Evolutionary conservation across 2,113 vertebrate genomes (phyloP).

Genomic region (Numida meleagris): DNA sequence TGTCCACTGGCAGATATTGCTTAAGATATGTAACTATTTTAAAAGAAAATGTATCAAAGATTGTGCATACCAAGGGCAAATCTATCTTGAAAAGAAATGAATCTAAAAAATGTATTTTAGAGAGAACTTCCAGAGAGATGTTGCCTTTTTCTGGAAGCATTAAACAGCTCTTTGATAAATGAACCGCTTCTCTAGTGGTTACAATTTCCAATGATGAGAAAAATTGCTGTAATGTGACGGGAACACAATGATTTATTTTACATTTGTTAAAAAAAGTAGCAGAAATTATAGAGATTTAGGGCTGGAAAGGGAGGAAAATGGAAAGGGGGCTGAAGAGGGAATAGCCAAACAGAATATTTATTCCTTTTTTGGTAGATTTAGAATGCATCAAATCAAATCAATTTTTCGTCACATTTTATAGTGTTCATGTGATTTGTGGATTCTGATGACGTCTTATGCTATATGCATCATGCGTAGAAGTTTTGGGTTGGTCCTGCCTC

Average conservation of each 20-base stretch:
- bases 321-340: neutral
- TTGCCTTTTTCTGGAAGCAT: neutral
- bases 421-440: neutral
- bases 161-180: neutral
- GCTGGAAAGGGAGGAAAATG: neutral
- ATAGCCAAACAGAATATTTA: neutral
- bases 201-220: neutral
- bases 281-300: accelerated
- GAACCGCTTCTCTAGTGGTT: neutral
- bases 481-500: neutral
- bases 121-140: neutral
- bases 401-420: neutral
- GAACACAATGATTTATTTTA: neutral
- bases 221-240: accelerated
- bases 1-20: neutral
- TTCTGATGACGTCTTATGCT: neutral
- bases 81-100: neutral
- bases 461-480: neutral
- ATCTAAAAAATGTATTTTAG: neutral
- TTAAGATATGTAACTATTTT: neutral
- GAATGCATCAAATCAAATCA: neutral
- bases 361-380: neutral
- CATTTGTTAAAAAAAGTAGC: neutral
- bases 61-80: neutral
- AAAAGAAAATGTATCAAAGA: neutral